phyloP scores from a whole-genome alignment of 2,888 invertebrate genomes.

The Nineta flava region DNA sequence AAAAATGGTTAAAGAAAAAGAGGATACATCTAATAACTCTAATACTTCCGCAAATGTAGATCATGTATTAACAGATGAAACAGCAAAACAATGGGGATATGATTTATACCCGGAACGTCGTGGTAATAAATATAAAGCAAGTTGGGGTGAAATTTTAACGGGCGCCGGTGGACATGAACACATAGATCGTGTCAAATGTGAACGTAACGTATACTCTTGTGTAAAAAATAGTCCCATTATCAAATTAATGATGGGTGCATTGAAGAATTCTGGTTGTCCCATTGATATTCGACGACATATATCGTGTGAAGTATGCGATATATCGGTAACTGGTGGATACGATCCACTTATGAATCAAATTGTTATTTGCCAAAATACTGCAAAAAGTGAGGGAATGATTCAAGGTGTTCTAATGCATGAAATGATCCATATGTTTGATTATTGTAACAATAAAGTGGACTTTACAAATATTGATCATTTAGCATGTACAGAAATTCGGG shows the following conservation, averaged over 20 bases:
- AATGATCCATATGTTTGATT: conserved; percentile 94
- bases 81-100: conserved; percentile 44
- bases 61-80: conserved; percentile 3
- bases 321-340: conserved; percentile 77
- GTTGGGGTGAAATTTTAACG: conserved; percentile 36
- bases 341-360: conserved; percentile 76
- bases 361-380: conserved; percentile 81
- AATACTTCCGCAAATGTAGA: not conserved
- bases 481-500: conserved; percentile 89
- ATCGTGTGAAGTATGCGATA: conserved; percentile 80
- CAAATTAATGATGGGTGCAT: conserved; percentile 69
- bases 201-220: conserved; percentile 60
- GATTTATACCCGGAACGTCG: conserved; percentile 72
- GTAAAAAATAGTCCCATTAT: conserved; percentile 64
- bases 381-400: conserved; percentile 46
- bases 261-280: conserved; percentile 64
- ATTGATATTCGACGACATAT: conserved; percentile 77
- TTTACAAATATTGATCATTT: conserved; percentile 81
- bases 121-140: conserved; percentile 37
- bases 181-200: conserved; percentile 60
- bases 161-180: conserved; percentile 53
- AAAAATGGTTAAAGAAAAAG: no score
- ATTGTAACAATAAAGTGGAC: conserved; percentile 74
- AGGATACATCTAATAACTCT: no score
- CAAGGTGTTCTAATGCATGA: conserved; percentile 80